Conservation (phyloP, 1,140 invertebrate genomes). For the Octopus bimaculoides region DNA sequence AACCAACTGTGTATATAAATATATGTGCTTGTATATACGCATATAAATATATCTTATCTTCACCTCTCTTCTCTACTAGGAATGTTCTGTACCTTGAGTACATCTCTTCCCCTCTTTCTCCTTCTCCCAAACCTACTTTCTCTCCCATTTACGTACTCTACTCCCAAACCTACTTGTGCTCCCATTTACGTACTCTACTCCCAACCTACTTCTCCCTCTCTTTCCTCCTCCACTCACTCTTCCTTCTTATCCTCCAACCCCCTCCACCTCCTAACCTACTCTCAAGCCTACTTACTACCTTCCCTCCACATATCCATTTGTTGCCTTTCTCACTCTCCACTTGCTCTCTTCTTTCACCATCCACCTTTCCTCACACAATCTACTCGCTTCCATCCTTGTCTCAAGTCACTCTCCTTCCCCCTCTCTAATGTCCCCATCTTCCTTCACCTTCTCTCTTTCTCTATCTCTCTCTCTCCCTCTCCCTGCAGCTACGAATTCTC, state of each 20-base stretch:
- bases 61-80: too few relatives aligned
- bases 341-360: neutral
- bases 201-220: too few relatives aligned
- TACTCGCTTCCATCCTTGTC: neutral
- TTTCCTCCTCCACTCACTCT: too few relatives aligned
- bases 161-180: too few relatives aligned
- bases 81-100: too few relatives aligned
- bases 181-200: too few relatives aligned
- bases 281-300: neutral
- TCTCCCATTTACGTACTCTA: too few relatives aligned
- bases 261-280: neutral
- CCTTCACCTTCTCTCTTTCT: neutral
- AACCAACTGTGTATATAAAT: too few relatives aligned
- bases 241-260: neutral
- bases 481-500: neutral
- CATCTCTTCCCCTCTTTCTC: too few relatives aligned
- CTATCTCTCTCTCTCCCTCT: neutral
- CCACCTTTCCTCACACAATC: neutral
- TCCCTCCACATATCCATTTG: neutral
- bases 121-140: too few relatives aligned
- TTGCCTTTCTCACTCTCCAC: neutral
- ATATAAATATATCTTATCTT: too few relatives aligned
- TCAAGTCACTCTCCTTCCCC: neutral
- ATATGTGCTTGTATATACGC: too few relatives aligned
- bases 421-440: neutral